Conservation (phyloP, 2,888 invertebrate genomes). For the Pterostichus niger region DNA sequence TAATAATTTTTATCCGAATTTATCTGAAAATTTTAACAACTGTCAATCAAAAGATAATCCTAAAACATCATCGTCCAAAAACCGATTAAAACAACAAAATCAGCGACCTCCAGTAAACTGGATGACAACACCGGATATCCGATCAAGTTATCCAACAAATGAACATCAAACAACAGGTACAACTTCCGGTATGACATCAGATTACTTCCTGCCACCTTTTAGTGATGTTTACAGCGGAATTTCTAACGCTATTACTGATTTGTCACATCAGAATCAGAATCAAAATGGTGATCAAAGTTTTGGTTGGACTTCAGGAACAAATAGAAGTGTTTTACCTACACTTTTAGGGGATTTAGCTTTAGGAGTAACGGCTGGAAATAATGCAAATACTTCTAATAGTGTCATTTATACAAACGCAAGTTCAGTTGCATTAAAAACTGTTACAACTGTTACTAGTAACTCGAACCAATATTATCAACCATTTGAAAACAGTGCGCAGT, state of each 20-base stretch:
- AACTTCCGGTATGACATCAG: constrained; percentile 72
- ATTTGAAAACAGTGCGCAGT: neutral
- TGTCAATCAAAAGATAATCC: constrained; percentile 13
- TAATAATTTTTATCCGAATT: constrained; percentile 5
- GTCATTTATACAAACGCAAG: neutral
- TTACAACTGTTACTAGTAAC: neutral
- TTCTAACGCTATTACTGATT: neutral
- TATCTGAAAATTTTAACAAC: neutral
- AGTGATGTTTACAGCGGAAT: constrained; percentile 72
- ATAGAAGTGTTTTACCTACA: constrained; percentile 78
- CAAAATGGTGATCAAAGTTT: neutral
- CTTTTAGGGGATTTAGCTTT: constrained; percentile 82
- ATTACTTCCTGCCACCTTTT: constrained; percentile 77
- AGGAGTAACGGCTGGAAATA: constrained; percentile 70
- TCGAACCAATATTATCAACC: constrained; percentile 1
- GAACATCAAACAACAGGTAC: constrained; percentile 70
- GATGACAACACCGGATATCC: constrained; percentile 81
- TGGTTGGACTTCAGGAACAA: neutral
- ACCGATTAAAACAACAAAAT: constrained; percentile 14
- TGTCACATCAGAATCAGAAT: constrained; percentile 14
- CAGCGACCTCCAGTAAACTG: constrained; percentile 80
- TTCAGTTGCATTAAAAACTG: neutral
- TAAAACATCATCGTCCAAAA: neutral
- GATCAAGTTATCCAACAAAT: constrained; percentile 70
- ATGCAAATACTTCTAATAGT: neutral